phyloP scores from a whole-genome alignment of 1,140 invertebrate species.

The Drosophila serrata region DNA sequence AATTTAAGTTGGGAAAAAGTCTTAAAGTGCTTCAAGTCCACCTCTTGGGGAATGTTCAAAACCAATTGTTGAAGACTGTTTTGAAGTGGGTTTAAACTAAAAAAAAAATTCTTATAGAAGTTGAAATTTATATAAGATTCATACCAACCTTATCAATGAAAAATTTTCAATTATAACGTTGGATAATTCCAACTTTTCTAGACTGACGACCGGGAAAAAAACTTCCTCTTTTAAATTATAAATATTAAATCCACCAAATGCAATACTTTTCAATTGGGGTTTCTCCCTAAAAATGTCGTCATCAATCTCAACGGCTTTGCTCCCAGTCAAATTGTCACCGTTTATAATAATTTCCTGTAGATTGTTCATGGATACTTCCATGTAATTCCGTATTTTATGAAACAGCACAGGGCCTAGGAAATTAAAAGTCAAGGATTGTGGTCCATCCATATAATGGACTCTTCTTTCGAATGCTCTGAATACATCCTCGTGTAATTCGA shows the following conservation, averaged over 20 bases:
- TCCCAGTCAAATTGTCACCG: neutral
- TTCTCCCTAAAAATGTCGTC: neutral
- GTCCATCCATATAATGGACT: slow-evolving; percentile 6
- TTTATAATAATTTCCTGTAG: slow-evolving; percentile 4
- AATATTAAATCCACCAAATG: slow-evolving; percentile 8
- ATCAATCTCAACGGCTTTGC: neutral
- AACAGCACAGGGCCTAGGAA: neutral
- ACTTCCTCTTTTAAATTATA: neutral
- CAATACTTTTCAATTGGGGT: neutral
- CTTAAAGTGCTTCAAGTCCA: slow-evolving; percentile 19
- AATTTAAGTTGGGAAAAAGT: neutral
- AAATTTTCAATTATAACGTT: neutral
- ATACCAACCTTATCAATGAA: neutral
- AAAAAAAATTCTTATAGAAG: too few species aligned
- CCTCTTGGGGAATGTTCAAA: slow-evolving; percentile 1
- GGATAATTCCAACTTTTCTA: neutral
- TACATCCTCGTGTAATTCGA: slow-evolving; percentile 1
- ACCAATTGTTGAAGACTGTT: slow-evolving; percentile 13
- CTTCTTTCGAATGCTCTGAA: slow-evolving; percentile 9
- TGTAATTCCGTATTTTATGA: neutral
- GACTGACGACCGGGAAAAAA: neutral
- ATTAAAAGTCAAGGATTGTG: slow-evolving; percentile 2
- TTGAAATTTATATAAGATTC: neutral
- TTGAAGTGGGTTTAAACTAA: slow-evolving; percentile 3
- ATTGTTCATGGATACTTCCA: neutral